Conservation (phyloP, 2,888 invertebrate genomes). For the Mantis religiosa region DNA sequence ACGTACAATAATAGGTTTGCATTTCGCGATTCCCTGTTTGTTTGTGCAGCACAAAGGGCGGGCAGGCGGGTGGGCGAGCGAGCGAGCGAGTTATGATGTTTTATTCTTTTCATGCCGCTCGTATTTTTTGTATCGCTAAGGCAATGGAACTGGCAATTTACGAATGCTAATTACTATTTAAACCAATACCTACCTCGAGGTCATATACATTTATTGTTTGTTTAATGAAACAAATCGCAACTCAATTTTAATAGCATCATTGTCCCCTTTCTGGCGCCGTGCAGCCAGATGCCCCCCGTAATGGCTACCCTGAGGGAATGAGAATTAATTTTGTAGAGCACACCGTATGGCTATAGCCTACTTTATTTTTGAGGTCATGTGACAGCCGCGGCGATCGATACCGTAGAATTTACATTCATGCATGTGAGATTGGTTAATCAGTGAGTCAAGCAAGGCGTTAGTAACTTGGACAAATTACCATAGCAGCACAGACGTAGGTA, state of each 20-base stretch:
- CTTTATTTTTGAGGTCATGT: not conserved
- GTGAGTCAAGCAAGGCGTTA: too few species aligned
- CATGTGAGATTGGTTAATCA: too few species aligned
- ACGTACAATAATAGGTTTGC: not conserved
- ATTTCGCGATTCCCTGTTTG: not conserved
- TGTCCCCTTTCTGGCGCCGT: not conserved
- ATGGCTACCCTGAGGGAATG: not conserved
- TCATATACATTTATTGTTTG: not conserved
- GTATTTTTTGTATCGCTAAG: not conserved
- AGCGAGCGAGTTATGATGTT: not conserved
- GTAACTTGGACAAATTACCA: too few species aligned
- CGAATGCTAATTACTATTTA: not conserved
- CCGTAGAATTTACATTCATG: too few species aligned
- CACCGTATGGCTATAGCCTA: not conserved
- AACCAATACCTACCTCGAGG: constrained; percentile 1
- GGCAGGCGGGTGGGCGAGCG: too few species aligned
- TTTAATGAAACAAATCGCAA: not conserved
- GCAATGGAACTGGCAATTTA: not conserved
- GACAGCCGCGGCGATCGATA: too few species aligned
- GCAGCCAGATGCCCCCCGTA: not conserved
- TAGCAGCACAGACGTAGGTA: too few species aligned
- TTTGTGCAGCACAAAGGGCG: not conserved
- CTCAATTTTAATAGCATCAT: not conserved
- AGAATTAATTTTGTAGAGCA: not conserved
- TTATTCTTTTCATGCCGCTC: not conserved